Evolutionary conservation across 2,113 vertebrate genomes (phyloP), one percentile per base, ranked within the genome.

Genomic region (Coreoperca whiteheadi): DNA sequence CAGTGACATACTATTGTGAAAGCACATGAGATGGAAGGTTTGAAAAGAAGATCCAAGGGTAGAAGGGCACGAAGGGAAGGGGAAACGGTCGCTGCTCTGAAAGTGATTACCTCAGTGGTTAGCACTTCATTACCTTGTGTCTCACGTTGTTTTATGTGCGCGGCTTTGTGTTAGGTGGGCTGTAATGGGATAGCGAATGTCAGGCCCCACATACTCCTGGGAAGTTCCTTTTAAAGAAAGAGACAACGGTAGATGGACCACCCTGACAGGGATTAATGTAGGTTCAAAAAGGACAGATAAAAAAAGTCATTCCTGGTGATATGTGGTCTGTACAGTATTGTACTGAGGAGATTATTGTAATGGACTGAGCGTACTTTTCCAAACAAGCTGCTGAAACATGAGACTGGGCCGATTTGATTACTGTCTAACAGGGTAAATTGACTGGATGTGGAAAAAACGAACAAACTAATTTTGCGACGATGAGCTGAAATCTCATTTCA

Each of bases 81-180:
- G 75, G 60, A 85, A 79, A 73, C 74, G 87, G 88, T 90, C 73
- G 6, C 64, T 41, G 66, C 65, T 88, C 81, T 8, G 16, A 75
- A 82, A 91, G 83, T 59, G 83, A 94, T 93, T 91, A 93, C 87
- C 88, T 93, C 92, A 92, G 91, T 82, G 90, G 90, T 95, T 93
- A 93, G 90, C 93, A 94, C 95, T 95, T 93, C 92, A 94, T 95
- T 94, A 95, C 89, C 91, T 84, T 68, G 83, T 83, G 86, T 86
- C 81, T 89, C 87, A 64, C 66, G 66, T 91, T 93, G 92, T 93
- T 94, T 94, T 92, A 93, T 92, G 91, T 89, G 77, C 64, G 28
- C 64, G 69, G 85, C 86, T 71, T 79, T 85, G 89, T 89, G 90
- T 91, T 90, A 88, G 91, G 90, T 92, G 91, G 93, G 86, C 90